Conservation (phyloP, 2,888 invertebrate species). For the Eilema caniola region DNA sequence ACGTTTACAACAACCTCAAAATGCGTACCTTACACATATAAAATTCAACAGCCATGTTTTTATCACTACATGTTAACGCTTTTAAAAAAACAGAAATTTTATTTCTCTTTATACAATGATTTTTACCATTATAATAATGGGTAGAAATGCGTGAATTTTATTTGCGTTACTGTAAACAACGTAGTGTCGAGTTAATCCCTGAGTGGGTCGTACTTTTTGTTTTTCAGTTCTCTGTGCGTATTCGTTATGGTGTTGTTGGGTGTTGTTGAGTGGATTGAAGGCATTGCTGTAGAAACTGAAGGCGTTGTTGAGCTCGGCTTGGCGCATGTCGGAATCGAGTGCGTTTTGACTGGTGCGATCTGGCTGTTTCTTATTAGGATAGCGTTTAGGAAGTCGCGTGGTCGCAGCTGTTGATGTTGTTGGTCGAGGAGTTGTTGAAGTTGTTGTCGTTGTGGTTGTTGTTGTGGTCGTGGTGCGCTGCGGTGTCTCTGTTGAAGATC, state of each 20-base stretch:
- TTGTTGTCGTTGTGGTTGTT: conserved; percentile 80
- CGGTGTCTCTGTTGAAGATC: conserved; percentile 77
- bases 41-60: conserved; percentile 84
- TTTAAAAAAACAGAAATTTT: conserved; percentile 55
- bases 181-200: conserved; percentile 70
- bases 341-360: conserved; percentile 75
- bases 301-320: conserved; percentile 75
- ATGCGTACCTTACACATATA: conserved; percentile 73
- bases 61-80: conserved; percentile 74
- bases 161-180: conserved; percentile 67
- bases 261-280: conserved; percentile 67
- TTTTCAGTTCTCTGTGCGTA: conserved; percentile 77
- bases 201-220: conserved; percentile 81
- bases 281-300: conserved; percentile 73
- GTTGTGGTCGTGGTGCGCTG: conserved; percentile 79
- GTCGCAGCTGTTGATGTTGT: conserved; percentile 69
- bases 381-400: conserved; percentile 74
- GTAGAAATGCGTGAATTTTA: conserved; percentile 30
- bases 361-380: conserved; percentile 72
- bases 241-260: conserved; percentile 63
- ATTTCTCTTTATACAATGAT: conserved; percentile 57
- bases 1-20: conserved; percentile 78
- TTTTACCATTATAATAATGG: conserved; percentile 48
- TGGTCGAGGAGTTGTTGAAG: conserved; percentile 69
- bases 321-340: conserved; percentile 73